Base-by-base conservation (phyloP, 37 sponge, comb jelly and placozoan species). In the Spongia lamella region DNA sequence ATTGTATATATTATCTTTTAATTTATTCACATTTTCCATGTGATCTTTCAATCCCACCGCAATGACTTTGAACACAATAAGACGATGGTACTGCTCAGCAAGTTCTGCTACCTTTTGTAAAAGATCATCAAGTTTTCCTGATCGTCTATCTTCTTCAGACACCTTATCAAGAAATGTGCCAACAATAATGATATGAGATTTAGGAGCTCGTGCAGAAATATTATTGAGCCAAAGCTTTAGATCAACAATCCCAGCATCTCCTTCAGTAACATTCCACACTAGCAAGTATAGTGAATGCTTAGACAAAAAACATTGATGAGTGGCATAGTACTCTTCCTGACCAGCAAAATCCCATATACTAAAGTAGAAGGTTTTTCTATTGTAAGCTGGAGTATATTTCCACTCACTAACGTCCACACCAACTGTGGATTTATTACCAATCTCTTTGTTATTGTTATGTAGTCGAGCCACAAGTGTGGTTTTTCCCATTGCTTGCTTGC, bases 311-410 rank as follows among this genome's bases (percentile, higher is more conserved):
- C 93, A 92, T 70, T 92, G 93, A 61, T 92, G 88, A 25, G 85
- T 84, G 32, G 88, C 93, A 60, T 91, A 91, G 79, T 87, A 91
- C 86, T 87, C 88, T 53, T 84, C 71, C 63, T 84, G 88, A 0
- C 93, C 93, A 26, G 88, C 88, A 76, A 92, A 88, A 60, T 92
- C 93, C 93, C 93, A 92, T 39, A 87, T 84, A 47, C 85, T 83
- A 66, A 88, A 92, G 16, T 83, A 56, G 59, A 93, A 77, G 15
- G 30, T 53, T 37, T 72, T 27, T 16, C 61, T 63, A 38, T 53
- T 62, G 16, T 31, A n/a, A 32, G 26, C 25, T 15, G 66, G 72
- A 6, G 61, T 24, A 27, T 70, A 78, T 24, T 20, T 71, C 80
- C 84, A 83, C 43, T 87, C 80, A 56, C 85, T 87, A 25, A 92